Base-by-base conservation (phyloP, 2,888 invertebrate species). In the Conomelus anceps region DNA sequence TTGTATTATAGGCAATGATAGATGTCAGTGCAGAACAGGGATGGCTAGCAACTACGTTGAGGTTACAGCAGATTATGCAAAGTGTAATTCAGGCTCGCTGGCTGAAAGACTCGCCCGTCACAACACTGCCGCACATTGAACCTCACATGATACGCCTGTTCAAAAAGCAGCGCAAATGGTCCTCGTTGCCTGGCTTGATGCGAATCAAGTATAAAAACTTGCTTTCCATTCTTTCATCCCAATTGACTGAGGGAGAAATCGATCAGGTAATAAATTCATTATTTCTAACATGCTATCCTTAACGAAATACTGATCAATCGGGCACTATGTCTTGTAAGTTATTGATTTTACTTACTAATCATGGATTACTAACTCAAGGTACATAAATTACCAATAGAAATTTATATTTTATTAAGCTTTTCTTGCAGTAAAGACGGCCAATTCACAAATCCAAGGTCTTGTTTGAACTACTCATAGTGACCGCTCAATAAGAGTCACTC, bases 1-100 rank as follows among this genome's bases (percentile, higher is more conserved):
- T 86, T 90, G 89, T 89, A 88, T 93, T 93, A 22, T 94, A 99
- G 97, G 99, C 99, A 22, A 98, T 99, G 98, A 96, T 99, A 92
- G 99, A 99, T 93, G 96, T 98, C 17, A 96, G 96, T 85, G 98
- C 98, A 0, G 97, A 98, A 93, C 95, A 96, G 91, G 98, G 98
- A 87, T 99, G 98, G 98, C 94, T 99, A 9, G 94, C 96, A 6
- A 96, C 97, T 0, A 96, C 98, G 0, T 93, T 99, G 20, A 95
- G 95, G 89, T 94, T 97, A 89, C 97, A 98, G 91, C 94, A 96
- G 91, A 92, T 98, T 13, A 96, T 98, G 94, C 99, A 99, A 94
- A 97, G 97, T 95, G 94, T 98, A 20, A 95, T 99, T 4, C 99
- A 99, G 94, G 99, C 97, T 0, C 95, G 97, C 85, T 98, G 98